A percentile compares a stretch with the other conserved stretches of the same genome.
phyloP scores from a whole-genome alignment of 2,113 vertebrate species.

The Zosterops pallidus region DNA sequence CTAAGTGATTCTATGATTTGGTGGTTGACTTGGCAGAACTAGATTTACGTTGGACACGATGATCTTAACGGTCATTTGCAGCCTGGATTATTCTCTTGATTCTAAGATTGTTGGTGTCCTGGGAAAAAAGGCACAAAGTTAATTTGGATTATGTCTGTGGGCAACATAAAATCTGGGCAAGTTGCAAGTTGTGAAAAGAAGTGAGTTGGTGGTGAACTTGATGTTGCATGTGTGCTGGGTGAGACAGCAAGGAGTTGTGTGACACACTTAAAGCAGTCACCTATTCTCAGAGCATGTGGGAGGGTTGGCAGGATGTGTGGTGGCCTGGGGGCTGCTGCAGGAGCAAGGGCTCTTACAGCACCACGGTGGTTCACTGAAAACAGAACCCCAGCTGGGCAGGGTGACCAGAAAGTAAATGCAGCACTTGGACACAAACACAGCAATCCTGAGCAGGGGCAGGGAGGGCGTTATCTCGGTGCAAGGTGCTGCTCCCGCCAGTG shows the following conservation, averaged over 20 bases:
- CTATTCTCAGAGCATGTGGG: background rate
- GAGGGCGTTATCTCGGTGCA: background rate
- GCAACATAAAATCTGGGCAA: background rate
- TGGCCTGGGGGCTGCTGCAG: background rate
- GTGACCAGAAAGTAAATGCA: background rate
- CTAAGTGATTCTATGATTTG: background rate
- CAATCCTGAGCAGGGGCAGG: background rate
- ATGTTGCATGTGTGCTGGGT: fast-evolving
- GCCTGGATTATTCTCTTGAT: background rate
- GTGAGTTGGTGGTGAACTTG: background rate
- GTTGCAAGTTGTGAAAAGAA: background rate
- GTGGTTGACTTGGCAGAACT: background rate
- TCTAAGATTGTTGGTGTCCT: background rate
- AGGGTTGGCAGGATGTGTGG: fast-evolving
- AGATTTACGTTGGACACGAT: fast-evolving
- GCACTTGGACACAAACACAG: background rate
- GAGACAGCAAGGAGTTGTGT: background rate
- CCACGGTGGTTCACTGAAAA: fast-evolving
- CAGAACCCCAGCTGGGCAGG: background rate
- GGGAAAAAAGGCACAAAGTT: background rate
- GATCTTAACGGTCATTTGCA: background rate
- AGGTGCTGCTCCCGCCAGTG: background rate
- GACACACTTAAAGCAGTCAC: background rate
- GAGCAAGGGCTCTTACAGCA: background rate
- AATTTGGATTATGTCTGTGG: background rate